These are phyloP conservation scores for Semnopithecus entellus DNA, from an alignment of 2,113 vertebrate genomes.

Conservation along the genomic window DNA sequence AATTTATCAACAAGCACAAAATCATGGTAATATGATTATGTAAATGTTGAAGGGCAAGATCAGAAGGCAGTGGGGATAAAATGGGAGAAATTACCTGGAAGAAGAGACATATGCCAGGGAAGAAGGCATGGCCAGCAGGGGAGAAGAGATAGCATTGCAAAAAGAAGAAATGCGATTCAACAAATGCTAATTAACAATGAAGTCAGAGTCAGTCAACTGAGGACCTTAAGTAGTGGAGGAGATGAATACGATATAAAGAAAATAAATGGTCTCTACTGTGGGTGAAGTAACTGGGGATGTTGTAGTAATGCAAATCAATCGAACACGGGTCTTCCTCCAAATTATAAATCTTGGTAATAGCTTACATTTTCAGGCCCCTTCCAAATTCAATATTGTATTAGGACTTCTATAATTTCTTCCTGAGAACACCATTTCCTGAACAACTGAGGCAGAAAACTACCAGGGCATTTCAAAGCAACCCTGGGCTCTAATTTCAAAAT, in stretches of 20 bases:
- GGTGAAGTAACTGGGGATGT: neutral
- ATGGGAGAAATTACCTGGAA: neutral
- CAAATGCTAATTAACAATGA: neutral
- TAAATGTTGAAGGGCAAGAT: neutral
- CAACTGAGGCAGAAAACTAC: slow-evolving; percentile 8
- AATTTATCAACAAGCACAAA: neutral
- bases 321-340: neutral
- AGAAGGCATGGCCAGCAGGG: neutral
- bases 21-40: neutral
- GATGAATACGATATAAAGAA: neutral
- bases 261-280: neutral
- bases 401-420: neutral
- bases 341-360: neutral
- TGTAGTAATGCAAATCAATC: neutral
- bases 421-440: neutral
- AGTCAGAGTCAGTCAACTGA: neutral
- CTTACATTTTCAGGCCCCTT: neutral
- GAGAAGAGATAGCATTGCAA: neutral
- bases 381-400: neutral
- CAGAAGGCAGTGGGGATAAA: neutral
- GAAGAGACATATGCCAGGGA: neutral
- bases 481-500: slow-evolving; percentile 18
- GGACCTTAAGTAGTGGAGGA: neutral
- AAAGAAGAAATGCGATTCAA: neutral
- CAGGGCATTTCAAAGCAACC: neutral